phyloP scores from a whole-genome alignment of 2,888 invertebrate genomes.

The Bellardia pandia region DNA sequence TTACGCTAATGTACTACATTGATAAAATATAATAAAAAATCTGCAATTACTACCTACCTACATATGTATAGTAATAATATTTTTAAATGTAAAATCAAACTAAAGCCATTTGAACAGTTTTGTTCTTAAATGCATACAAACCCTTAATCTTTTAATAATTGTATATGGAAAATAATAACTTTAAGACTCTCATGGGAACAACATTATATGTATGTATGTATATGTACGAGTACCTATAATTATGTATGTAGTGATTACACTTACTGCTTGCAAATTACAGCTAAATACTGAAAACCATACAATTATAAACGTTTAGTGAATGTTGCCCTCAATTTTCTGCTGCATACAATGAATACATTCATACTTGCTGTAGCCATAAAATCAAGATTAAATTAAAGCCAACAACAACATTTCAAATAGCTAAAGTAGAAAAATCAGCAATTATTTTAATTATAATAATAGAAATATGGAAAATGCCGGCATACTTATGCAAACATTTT shows the following conservation, averaged over 20 bases:
- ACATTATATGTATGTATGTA: too few relatives aligned
- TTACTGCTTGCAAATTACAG: neutral
- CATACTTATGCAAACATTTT: neutral
- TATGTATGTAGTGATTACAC: too few relatives aligned
- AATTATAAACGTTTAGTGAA: neutral
- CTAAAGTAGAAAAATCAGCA: neutral
- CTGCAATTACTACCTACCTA: too few relatives aligned
- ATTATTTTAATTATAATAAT: constrained; percentile 17
- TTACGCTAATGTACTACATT: too few relatives aligned
- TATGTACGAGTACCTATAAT: neutral
- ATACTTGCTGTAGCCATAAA: neutral
- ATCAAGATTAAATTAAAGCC: constrained; percentile 1
- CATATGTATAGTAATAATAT: too few relatives aligned
- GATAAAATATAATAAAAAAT: too few relatives aligned
- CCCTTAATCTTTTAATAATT: neutral
- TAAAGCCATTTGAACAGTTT: neutral
- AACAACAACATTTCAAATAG: neutral
- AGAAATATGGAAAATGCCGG: constrained; percentile 7
- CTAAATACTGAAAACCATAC: neutral
- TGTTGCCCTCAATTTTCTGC: neutral
- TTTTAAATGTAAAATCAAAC: too few relatives aligned
- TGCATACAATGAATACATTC: neutral
- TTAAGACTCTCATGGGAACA: neutral
- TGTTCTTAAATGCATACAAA: neutral
- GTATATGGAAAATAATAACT: neutral